A percentile compares a stretch with the other conserved stretches of the same genome.
Conservation (phyloP, 2,113 vertebrate species). For the Gymnogyps californianus region DNA sequence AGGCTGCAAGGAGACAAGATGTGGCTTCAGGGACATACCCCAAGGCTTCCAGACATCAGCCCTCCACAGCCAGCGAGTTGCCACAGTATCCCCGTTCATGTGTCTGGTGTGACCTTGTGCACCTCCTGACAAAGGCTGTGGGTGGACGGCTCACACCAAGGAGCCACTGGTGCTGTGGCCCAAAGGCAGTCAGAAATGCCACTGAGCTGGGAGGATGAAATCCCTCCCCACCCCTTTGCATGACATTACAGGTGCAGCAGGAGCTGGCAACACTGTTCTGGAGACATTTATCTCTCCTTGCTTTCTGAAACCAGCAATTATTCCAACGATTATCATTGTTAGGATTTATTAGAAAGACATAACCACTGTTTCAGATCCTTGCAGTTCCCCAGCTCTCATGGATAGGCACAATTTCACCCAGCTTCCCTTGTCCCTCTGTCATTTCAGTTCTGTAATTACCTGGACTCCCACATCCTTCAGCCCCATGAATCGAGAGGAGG, state of each 20-base stretch:
- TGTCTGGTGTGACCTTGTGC: rapidly evolving
- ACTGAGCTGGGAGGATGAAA: not conserved
- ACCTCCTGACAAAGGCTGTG: not conserved
- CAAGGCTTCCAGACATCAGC: not conserved
- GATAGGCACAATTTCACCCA: not conserved
- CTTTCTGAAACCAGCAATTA: conserved; percentile 35
- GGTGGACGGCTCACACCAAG: not conserved
- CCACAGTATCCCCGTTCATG: not conserved
- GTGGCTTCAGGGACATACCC: not conserved
- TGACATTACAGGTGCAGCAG: not conserved
- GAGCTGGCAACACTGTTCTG: not conserved
- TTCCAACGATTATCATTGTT: not conserved
- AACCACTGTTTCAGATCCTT: not conserved
- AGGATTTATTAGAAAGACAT: not conserved
- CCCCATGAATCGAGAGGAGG: not conserved
- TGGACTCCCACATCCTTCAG: not conserved
- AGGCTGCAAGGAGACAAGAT: not conserved
- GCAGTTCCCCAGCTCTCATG: not conserved
- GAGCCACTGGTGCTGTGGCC: not conserved
- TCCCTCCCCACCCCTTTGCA: not conserved
- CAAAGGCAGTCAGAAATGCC: not conserved
- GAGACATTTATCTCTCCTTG: conserved; percentile 4
- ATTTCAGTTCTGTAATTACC: not conserved
- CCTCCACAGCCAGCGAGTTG: not conserved
- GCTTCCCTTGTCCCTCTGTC: not conserved